These are phyloP conservation scores for Dromas ardeola DNA, from an alignment of 2,113 vertebrate genomes.

Conservation along the genomic window DNA sequence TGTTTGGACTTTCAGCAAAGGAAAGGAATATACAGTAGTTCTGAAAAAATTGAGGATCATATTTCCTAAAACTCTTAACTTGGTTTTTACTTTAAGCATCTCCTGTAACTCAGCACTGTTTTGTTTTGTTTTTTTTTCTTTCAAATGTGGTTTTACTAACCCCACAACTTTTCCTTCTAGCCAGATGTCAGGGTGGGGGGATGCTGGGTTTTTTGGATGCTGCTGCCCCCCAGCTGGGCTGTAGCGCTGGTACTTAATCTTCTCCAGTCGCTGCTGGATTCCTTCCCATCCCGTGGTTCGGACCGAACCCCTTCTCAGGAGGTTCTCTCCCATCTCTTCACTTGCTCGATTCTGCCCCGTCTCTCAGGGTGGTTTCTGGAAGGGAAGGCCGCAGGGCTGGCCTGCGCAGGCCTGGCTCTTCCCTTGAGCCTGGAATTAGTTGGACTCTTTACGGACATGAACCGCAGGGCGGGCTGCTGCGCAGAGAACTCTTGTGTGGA, in stretches of 20 bases:
- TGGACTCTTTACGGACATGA: not conserved
- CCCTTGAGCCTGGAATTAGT: not conserved
- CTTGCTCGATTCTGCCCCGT: not conserved
- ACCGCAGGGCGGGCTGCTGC: not conserved
- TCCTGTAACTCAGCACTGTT: conserved; percentile 5
- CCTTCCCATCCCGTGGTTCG: not conserved
- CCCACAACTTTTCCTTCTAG: not conserved
- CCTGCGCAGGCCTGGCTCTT: not conserved
- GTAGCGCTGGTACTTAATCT: not conserved
- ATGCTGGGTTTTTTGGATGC: not conserved
- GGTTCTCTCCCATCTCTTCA: not conserved
- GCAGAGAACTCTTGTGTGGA: not conserved
- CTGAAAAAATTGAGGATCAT: not conserved
- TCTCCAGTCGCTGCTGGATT: not conserved
- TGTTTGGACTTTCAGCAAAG: not conserved
- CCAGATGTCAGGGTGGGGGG: not conserved
- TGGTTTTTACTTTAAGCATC: conserved; percentile 18
- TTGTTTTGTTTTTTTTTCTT: not conserved
- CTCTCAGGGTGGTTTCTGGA: not conserved
- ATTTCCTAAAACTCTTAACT: not conserved
- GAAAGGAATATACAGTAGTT: not conserved
- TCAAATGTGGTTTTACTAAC: conserved; percentile 22
- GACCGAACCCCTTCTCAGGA: not conserved
- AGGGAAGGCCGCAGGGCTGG: not conserved
- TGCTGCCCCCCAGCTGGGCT: not conserved